Conservation (phyloP, 2,113 vertebrate genomes). For the Phyllopteryx taeniolatus region DNA sequence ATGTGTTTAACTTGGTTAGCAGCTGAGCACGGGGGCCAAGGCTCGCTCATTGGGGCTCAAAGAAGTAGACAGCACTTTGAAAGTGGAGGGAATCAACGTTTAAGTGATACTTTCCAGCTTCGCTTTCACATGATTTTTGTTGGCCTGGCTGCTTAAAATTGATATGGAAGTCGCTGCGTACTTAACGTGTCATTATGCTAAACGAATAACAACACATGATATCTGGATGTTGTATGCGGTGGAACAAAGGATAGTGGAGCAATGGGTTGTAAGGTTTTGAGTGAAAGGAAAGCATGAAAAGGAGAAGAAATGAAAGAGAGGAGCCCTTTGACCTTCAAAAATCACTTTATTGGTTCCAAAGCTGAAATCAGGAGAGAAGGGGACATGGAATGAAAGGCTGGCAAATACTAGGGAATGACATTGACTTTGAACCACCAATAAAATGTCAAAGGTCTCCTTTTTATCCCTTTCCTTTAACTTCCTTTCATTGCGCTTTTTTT, state of each 20-base stretch:
- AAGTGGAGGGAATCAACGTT: constrained; percentile 47
- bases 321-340: neutral
- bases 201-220: constrained; percentile 39
- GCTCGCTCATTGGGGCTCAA: constrained; percentile 32
- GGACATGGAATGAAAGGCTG: neutral
- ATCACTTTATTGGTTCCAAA: neutral
- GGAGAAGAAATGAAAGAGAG: neutral
- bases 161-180: constrained; percentile 35
- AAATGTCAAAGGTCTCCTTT: neutral
- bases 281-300: neutral
- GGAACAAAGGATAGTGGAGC: neutral
- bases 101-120: constrained; percentile 58
- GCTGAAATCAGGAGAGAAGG: neutral
- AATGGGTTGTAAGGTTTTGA: neutral
- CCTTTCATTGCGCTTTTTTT: neutral
- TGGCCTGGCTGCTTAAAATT: constrained; percentile 46
- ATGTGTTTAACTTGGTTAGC: constrained; percentile 69
- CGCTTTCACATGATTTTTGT: constrained; percentile 39
- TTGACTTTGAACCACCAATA: neutral
- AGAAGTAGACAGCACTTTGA: constrained; percentile 45
- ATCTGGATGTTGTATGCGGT: constrained; percentile 5
- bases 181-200: constrained; percentile 51
- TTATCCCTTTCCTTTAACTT: neutral
- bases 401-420: neutral
- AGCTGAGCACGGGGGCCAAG: constrained; percentile 45